These are phyloP conservation scores for Rhagophthalmus giganteus DNA, from an alignment of 2,888 invertebrate genomes.

Conservation along the genomic window DNA sequence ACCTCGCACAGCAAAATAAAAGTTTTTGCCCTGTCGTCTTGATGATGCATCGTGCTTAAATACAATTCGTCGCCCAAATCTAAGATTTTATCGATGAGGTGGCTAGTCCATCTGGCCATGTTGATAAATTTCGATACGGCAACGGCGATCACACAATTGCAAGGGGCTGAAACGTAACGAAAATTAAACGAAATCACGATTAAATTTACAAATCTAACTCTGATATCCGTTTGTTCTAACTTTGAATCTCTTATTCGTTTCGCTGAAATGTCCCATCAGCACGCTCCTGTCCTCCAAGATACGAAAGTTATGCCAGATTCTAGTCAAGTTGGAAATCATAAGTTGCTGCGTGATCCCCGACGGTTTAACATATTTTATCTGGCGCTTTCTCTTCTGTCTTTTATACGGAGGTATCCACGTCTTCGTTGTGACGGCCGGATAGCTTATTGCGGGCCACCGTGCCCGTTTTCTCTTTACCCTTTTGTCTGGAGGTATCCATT, in stretches of 20 bases:
- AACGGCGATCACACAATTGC: conserved; percentile 62
- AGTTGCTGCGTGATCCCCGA: conserved; percentile 44
- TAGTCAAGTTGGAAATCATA: conserved; percentile 43
- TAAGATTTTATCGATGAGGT: conserved; percentile 60
- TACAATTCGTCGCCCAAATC: conserved; percentile 60
- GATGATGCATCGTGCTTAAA: conserved; percentile 37
- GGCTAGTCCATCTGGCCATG: conserved; percentile 63
- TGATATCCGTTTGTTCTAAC: conserved; percentile 47
- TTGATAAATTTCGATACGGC: conserved; percentile 60
- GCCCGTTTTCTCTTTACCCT: conserved; percentile 34
- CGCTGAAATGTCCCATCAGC: conserved; percentile 45
- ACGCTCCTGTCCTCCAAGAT: conserved; percentile 40
- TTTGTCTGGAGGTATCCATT: conserved; percentile 51
- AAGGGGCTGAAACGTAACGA: conserved; percentile 31
- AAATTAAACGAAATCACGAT: background rate
- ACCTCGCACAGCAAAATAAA: conserved; percentile 42
- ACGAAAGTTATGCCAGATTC: conserved; percentile 48
- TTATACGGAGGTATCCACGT: conserved; percentile 1
- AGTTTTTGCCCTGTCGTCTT: conserved; percentile 38
- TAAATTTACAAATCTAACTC: conserved; percentile 42
- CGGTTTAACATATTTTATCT: conserved; percentile 43
- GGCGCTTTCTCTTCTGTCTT: conserved; percentile 27
- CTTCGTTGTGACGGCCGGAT: too few relatives aligned
- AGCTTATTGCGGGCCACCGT: too few relatives aligned
- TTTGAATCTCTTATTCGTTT: conserved; percentile 44